These are phyloP conservation scores for Chloropsis cyanopogon DNA, from an alignment of 2,113 vertebrate genomes.

Conservation along the genomic window DNA sequence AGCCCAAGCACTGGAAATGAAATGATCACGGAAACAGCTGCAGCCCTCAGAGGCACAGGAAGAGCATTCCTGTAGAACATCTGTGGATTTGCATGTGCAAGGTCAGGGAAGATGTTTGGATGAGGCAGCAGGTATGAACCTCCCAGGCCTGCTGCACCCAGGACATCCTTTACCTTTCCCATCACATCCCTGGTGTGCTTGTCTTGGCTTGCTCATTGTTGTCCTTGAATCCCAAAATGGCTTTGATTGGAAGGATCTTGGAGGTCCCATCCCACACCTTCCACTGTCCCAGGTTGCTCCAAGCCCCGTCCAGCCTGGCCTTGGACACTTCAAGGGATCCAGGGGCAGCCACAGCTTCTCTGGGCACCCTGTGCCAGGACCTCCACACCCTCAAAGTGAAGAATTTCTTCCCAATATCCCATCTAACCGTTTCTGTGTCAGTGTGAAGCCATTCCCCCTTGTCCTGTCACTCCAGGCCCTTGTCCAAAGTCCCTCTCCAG, in stretches of 20 bases:
- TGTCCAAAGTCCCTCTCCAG: background rate
- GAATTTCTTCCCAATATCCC: background rate
- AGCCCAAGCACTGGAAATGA: background rate
- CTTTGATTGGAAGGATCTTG: background rate
- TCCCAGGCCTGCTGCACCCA: background rate
- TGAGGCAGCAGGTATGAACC: background rate
- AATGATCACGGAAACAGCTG: background rate
- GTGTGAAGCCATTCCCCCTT: background rate
- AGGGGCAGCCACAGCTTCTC: background rate
- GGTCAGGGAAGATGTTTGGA: background rate
- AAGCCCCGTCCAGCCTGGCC: accelerated
- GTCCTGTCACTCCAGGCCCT: background rate
- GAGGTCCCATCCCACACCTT: background rate
- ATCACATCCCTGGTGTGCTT: no score
- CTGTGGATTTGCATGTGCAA: background rate
- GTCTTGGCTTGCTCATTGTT: background rate
- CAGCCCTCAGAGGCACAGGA: background rate
- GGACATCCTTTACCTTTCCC: background rate
- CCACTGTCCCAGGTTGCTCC: background rate
- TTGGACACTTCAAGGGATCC: background rate
- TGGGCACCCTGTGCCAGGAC: background rate
- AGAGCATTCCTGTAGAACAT: background rate
- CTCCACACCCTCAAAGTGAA: accelerated
- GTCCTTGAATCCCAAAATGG: background rate
- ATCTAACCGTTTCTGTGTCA: background rate